Evolutionary conservation across 2,113 vertebrate species (phyloP).

Genomic region (Phylloscopus whistleri): DNA sequence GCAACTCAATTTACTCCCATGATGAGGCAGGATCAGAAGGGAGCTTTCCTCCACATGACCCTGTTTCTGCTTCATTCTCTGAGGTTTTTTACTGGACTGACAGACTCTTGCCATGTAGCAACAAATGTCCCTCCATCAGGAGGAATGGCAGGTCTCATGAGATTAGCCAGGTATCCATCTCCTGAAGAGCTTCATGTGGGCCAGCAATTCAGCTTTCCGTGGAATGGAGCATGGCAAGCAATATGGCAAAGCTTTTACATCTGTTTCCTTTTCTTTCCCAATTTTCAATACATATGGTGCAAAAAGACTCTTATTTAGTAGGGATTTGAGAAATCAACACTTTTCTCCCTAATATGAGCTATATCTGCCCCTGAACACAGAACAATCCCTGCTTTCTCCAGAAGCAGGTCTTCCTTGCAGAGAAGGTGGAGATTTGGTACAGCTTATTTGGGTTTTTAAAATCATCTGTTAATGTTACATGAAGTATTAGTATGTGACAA

Average conservation of each 20-base stretch:
- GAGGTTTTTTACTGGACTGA: not conserved
- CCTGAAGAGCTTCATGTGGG: not conserved
- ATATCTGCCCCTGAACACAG: not conserved
- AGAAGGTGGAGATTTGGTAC: not conserved
- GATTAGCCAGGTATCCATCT: not conserved
- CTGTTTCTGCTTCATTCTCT: not conserved
- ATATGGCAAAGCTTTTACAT: not conserved
- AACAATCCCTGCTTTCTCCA: not conserved
- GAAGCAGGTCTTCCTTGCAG: not conserved
- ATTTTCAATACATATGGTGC: not conserved
- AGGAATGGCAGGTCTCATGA: rapidly evolving
- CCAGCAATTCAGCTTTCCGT: rapidly evolving
- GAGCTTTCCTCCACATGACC: not conserved
- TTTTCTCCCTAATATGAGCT: not conserved
- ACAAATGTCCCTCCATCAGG: not conserved
- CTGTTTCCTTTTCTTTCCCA: not conserved
- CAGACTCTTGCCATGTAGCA: not conserved
- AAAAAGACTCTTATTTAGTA: not conserved
- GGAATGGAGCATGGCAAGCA: not conserved
- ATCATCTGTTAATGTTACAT: not conserved
- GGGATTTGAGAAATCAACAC: not conserved
- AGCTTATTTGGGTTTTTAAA: not conserved
- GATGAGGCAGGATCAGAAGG: not conserved
- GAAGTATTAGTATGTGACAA: not conserved
- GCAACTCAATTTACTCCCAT: not conserved